phyloP scores from a whole-genome alignment of 2,113 vertebrate species.

The Mohoua ochrocephala region DNA sequence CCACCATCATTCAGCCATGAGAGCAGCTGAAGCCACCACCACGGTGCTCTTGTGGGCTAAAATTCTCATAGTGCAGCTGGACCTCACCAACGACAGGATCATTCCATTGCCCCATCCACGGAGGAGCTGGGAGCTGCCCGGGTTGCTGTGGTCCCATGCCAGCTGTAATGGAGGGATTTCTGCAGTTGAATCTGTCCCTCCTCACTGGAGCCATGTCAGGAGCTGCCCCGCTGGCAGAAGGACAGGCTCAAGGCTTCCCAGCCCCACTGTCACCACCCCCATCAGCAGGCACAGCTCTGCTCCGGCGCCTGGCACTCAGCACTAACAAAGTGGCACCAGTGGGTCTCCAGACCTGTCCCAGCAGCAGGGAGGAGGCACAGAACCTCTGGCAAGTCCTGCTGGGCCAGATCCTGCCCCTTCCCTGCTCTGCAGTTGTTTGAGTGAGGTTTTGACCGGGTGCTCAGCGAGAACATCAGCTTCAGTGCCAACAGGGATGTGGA shows the following conservation, averaged over 20 bases:
- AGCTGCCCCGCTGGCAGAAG: not conserved
- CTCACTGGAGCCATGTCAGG: rapidly evolving
- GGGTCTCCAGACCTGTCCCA: not conserved
- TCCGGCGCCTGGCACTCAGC: rapidly evolving
- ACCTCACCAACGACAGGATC: not conserved
- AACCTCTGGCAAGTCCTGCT: rapidly evolving
- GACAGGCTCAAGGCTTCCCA: not conserved
- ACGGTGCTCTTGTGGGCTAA: not conserved
- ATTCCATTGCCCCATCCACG: not conserved
- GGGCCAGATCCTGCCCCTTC: not conserved
- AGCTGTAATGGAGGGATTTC: not conserved
- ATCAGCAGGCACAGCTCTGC: not conserved
- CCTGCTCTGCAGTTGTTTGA: not conserved
- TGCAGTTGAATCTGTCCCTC: not conserved
- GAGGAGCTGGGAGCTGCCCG: not conserved
- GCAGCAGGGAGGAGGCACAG: not conserved
- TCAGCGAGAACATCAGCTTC: not conserved
- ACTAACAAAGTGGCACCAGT: not conserved
- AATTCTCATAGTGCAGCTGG: not conserved
- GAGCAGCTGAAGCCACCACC: not conserved
- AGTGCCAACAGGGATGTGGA: not conserved
- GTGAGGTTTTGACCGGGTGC: not conserved
- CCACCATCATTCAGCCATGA: not conserved
- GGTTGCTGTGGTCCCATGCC: not conserved
- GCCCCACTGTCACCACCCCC: not conserved